Conservation (phyloP, 1,140 invertebrate species). For the Phymorhynchus buccinoides region DNA sequence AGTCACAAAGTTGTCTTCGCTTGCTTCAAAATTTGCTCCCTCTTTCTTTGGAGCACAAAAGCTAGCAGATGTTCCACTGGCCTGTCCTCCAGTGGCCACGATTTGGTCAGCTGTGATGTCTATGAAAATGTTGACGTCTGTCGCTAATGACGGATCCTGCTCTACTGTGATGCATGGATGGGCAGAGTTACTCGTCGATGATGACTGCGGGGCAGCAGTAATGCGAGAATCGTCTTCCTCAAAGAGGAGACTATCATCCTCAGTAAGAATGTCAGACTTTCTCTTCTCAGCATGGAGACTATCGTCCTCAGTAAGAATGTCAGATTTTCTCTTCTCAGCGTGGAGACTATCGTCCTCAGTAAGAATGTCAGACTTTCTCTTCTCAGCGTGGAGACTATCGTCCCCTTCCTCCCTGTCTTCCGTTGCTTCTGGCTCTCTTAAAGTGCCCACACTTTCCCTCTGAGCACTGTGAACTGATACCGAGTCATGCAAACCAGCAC, state of each 20-base stretch:
- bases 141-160: neutral
- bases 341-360: neutral
- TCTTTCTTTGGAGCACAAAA: neutral
- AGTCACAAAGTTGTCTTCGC: neutral
- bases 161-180: neutral
- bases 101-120: neutral
- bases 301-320: too few relatives aligned
- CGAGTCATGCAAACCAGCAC: neutral
- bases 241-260: too few relatives aligned
- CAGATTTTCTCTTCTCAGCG: neutral
- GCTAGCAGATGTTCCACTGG: neutral
- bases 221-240: too few relatives aligned
- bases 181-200: neutral
- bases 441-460: neutral
- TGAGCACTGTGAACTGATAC: neutral
- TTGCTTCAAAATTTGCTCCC: neutral
- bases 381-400: neutral
- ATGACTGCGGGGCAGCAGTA: neutral
- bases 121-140: neutral
- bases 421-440: neutral
- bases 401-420: neutral
- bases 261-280: too few relatives aligned
- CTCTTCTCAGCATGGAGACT: too few relatives aligned
- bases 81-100: neutral
- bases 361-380: neutral